Percentiles rank a stretch among this genome's conserved stretches.
Evolutionary conservation across 2,888 invertebrate species (phyloP).

Genomic region (Cylloceria caligata): DNA sequence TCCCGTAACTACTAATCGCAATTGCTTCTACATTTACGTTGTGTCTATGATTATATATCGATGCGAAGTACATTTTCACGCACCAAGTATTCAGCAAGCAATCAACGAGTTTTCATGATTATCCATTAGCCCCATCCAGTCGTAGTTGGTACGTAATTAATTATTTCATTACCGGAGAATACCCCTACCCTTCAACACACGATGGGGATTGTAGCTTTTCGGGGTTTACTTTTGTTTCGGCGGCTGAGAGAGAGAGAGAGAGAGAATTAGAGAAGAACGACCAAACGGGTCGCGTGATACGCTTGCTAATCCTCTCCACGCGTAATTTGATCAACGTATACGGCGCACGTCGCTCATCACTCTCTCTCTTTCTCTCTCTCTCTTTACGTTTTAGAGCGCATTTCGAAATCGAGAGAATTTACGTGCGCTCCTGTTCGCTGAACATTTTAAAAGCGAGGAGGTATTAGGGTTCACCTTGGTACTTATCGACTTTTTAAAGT

Average conservation of each 20-base stretch:
- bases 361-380: conserved; percentile 31
- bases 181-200: conserved; percentile 15
- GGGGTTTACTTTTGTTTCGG: conserved; percentile 39
- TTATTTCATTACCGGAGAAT: conserved; percentile 49
- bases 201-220: conserved; percentile 19
- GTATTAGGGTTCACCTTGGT: too few species aligned
- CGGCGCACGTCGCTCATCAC: conserved; percentile 48
- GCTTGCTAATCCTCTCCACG: conserved; percentile 15
- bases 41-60: too few species aligned
- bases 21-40: neutral
- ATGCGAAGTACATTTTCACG: conserved; percentile 1
- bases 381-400: conserved; percentile 44
- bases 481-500: too few species aligned
- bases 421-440: too few species aligned
- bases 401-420: conserved; percentile 32
- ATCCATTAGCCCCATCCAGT: conserved; percentile 28
- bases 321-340: conserved; percentile 56
- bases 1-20: too few species aligned
- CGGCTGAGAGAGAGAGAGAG: conserved; percentile 23
- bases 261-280: conserved; percentile 7
- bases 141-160: conserved; percentile 47
- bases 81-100: conserved; percentile 33
- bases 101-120: conserved; percentile 55
- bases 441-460: too few species aligned
- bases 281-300: conserved; percentile 14